A percentile compares a stretch with the other conserved stretches of the same genome.
phyloP scores from a whole-genome alignment of 2,113 vertebrate genomes.

The Chamaea fasciata region DNA sequence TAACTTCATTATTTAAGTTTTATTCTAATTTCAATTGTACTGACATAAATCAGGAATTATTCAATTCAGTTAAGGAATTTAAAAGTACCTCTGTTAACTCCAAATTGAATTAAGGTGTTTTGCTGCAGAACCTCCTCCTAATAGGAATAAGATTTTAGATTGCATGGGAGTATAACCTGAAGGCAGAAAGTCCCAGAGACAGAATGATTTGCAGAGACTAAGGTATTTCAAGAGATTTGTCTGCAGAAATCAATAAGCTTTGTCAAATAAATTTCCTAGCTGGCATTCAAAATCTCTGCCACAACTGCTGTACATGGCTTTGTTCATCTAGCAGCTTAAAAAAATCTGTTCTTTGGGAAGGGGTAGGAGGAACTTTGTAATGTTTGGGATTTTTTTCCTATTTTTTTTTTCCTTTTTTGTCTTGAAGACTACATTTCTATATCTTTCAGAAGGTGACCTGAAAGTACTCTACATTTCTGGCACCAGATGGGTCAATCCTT shows the following conservation, averaged over 20 bases:
- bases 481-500: neutral
- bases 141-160: neutral
- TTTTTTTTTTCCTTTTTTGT: neutral
- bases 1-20: neutral
- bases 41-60: neutral
- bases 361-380: neutral
- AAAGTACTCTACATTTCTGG: neutral
- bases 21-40: neutral
- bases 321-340: neutral
- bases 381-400: neutral
- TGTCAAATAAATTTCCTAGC: slow-evolving; percentile 23
- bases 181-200: neutral
- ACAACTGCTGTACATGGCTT: neutral
- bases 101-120: neutral
- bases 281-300: neutral
- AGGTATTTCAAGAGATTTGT: slow-evolving; percentile 7
- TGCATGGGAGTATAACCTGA: neutral
- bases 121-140: neutral
- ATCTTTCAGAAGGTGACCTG: neutral
- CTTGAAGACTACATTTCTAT: neutral
- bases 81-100: neutral
- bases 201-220: neutral
- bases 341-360: neutral
- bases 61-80: neutral
- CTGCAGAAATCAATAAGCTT: slow-evolving; percentile 9